These are phyloP conservation scores for Calephelis perditalis DNA, from an alignment of 2,888 invertebrate species.

Conservation along the genomic window DNA sequence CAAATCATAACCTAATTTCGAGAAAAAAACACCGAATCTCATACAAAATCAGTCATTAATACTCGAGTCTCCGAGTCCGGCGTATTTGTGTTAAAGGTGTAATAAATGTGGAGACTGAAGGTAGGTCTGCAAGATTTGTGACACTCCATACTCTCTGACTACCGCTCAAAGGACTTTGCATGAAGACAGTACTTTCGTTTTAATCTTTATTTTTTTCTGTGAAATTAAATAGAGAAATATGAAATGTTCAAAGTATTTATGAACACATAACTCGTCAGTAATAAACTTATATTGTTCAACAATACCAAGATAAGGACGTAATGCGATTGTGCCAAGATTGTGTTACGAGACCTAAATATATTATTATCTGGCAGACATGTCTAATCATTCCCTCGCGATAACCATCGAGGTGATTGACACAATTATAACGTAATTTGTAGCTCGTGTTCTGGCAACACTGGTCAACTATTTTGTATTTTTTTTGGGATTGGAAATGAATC, in stretches of 20 bases:
- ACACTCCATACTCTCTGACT: too few relatives aligned
- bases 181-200: too few relatives aligned
- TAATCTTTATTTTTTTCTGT: not conserved
- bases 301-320: slow-evolving; percentile 9
- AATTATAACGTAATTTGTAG: slow-evolving; percentile 10
- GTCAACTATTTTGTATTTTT: too few relatives aligned
- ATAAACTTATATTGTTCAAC: slow-evolving; percentile 10
- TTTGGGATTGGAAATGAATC: too few relatives aligned
- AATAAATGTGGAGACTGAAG: too few relatives aligned
- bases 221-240: not conserved
- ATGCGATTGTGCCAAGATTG: slow-evolving; percentile 5
- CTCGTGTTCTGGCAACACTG: slow-evolving; percentile 1
- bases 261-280: not conserved
- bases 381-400: slow-evolving; percentile 14
- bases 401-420: slow-evolving; percentile 15
- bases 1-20: too few relatives aligned
- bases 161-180: too few relatives aligned
- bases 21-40: too few relatives aligned
- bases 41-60: too few relatives aligned
- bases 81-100: too few relatives aligned
- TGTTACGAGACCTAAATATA: slow-evolving; percentile 4
- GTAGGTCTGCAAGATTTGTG: too few relatives aligned
- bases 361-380: slow-evolving; percentile 16
- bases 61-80: too few relatives aligned
- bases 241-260: not conserved